Conservation (phyloP, 2,888 invertebrate species). For the Megaustenia siamemsis region DNA sequence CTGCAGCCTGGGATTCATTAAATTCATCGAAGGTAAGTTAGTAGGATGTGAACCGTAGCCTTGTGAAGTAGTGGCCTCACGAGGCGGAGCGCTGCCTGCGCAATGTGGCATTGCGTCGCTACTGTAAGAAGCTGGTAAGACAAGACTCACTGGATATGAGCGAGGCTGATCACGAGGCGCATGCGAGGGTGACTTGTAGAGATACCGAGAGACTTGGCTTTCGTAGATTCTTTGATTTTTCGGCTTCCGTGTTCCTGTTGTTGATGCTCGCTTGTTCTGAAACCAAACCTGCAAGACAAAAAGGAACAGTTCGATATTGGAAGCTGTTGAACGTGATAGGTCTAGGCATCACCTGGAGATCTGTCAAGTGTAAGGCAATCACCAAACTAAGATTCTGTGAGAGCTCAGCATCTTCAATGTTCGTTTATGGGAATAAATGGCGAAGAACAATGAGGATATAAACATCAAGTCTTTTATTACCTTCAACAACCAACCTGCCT, state of each 20-base stretch:
- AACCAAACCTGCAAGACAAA: conserved; percentile 44
- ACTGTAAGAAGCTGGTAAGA: neutral
- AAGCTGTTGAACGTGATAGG: too few relatives aligned
- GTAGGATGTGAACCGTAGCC: neutral
- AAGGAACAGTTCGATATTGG: too few relatives aligned
- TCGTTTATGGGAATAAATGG: too few relatives aligned
- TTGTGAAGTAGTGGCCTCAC: neutral
- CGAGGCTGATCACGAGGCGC: neutral
- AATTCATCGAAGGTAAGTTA: too few relatives aligned
- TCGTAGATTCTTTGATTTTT: neutral
- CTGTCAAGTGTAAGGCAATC: too few relatives aligned
- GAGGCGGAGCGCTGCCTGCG: neutral
- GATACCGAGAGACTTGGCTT: too few relatives aligned
- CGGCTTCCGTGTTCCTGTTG: conserved; percentile 42
- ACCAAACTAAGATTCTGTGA: too few relatives aligned
- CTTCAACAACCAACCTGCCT: too few relatives aligned
- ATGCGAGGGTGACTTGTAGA: neutral
- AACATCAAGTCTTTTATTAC: too few relatives aligned
- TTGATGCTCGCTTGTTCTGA: conserved; percentile 47
- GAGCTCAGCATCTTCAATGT: too few relatives aligned
- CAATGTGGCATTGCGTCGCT: neutral
- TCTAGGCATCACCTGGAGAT: too few relatives aligned
- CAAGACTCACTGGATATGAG: neutral
- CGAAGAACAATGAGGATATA: too few relatives aligned
- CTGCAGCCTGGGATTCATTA: neutral